These are phyloP conservation scores for Kuschelorhynchus macadamiae DNA, from an alignment of 2,888 invertebrate species.

Conservation along the genomic window DNA sequence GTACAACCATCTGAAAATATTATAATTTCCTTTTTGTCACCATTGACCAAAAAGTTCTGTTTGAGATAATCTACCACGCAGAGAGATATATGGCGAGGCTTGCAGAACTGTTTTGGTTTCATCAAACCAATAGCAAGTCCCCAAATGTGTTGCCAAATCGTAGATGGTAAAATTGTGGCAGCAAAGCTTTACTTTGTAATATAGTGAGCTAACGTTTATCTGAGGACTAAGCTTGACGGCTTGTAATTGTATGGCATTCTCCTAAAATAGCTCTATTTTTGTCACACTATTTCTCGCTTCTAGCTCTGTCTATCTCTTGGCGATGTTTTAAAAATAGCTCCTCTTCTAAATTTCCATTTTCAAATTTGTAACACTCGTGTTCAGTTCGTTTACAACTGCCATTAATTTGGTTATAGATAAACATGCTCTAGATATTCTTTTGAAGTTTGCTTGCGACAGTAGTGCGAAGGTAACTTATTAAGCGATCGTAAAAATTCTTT, in stretches of 20 bases:
- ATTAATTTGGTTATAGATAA: slow-evolving; percentile 29
- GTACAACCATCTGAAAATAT: slow-evolving; percentile 19
- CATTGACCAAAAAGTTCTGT: slow-evolving; percentile 8
- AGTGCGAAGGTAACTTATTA: slow-evolving; percentile 18
- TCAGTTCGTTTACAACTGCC: slow-evolving; percentile 23
- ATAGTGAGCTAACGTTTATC: slow-evolving; percentile 50
- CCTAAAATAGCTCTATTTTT: slow-evolving; percentile 16
- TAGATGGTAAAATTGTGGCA: slow-evolving; percentile 58
- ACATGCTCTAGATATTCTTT: slow-evolving; percentile 10
- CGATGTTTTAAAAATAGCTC: slow-evolving; percentile 7
- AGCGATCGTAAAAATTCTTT: slow-evolving; percentile 12
- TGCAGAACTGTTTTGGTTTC: slow-evolving; percentile 28
- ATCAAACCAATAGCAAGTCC: slow-evolving; percentile 55
- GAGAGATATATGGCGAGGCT: slow-evolving; percentile 16
- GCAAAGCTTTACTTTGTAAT: slow-evolving; percentile 59
- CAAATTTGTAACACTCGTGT: slow-evolving; percentile 33
- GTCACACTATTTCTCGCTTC: slow-evolving; percentile 23
- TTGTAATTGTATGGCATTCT: slow-evolving; percentile 12
- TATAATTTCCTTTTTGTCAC: slow-evolving; percentile 14
- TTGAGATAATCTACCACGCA: slow-evolving; percentile 12
- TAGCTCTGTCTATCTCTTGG: slow-evolving; percentile 22
- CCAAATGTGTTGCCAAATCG: slow-evolving; percentile 51
- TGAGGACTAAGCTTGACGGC: slow-evolving; percentile 36
- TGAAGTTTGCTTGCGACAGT: slow-evolving; percentile 14
- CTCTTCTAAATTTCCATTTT: slow-evolving; percentile 42